Evolutionary conservation across 2,888 invertebrate genomes (phyloP).

Genomic region (Callyntrura sp.): DNA sequence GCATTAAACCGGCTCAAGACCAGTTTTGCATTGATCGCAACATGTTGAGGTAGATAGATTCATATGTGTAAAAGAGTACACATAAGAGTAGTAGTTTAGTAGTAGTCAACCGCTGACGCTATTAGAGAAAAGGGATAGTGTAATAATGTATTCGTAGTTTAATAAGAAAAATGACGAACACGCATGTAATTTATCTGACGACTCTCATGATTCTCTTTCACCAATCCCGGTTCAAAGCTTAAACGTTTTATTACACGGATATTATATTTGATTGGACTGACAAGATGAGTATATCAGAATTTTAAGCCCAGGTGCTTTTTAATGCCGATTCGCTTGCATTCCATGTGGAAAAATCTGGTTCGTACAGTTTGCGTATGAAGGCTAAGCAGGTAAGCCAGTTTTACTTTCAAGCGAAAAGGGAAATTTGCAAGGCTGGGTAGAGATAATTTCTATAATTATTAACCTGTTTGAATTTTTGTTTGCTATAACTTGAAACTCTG

Average conservation of each 20-base stretch:
- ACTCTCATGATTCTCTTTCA: not conserved
- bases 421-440: not conserved
- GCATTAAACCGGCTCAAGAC: conserved; percentile 60
- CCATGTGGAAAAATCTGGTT: not conserved
- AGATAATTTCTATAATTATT: not conserved
- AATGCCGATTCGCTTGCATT: not conserved
- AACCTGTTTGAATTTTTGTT: not conserved
- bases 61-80: too few species aligned
- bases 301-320: not conserved
- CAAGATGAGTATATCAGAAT: not conserved
- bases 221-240: conserved; percentile 12
- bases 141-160: too few species aligned
- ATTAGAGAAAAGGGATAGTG: not conserved
- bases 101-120: not conserved
- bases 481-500: not conserved
- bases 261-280: too few species aligned
- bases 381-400: not conserved
- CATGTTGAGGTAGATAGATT: too few species aligned
- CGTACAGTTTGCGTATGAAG: not conserved
- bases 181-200: conserved; percentile 2
- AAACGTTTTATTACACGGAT: not conserved
- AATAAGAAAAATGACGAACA: not conserved
- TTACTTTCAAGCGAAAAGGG: not conserved
- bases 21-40: conserved; percentile 50
- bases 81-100: too few species aligned